phyloP scores from a whole-genome alignment of 2,888 invertebrate species.

The Xestia c-nigrum region DNA sequence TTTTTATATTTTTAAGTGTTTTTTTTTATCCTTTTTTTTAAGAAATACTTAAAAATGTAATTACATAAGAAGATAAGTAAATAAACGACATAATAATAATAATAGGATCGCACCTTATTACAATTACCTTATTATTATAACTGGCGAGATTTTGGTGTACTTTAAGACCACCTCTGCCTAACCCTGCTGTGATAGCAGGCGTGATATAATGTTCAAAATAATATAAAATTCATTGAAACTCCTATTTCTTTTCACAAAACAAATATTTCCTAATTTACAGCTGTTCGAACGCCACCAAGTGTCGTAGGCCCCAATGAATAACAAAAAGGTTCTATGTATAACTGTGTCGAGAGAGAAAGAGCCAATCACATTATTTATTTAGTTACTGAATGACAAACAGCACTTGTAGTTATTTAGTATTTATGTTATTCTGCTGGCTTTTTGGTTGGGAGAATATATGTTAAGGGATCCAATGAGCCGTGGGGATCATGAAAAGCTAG shows the following conservation, averaged over 20 bases:
- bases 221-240: slow-evolving; percentile 9
- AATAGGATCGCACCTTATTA: not conserved
- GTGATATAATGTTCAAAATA: not conserved
- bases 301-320: slow-evolving; percentile 48
- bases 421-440: slow-evolving; percentile 46
- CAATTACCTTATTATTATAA: not conserved
- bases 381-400: slow-evolving; percentile 37
- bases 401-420: slow-evolving; percentile 34
- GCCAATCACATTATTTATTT: slow-evolving; percentile 53
- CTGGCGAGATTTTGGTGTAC: not conserved
- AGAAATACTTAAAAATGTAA: too few species aligned
- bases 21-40: too few species aligned
- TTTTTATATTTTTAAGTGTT: too few species aligned
- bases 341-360: slow-evolving; percentile 1
- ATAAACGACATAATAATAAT: too few species aligned
- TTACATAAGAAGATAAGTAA: too few species aligned
- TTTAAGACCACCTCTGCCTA: not conserved
- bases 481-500: not conserved
- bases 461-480: slow-evolving; percentile 19
- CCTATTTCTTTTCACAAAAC: not conserved
- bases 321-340: slow-evolving; percentile 38
- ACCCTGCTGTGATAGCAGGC: not conserved
- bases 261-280: slow-evolving; percentile 35
- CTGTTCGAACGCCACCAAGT: slow-evolving; percentile 14
- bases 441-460: slow-evolving; percentile 26